These are phyloP conservation scores for Clepsis dumicolana DNA, from an alignment of 2,888 invertebrate genomes.

Conservation along the genomic window DNA sequence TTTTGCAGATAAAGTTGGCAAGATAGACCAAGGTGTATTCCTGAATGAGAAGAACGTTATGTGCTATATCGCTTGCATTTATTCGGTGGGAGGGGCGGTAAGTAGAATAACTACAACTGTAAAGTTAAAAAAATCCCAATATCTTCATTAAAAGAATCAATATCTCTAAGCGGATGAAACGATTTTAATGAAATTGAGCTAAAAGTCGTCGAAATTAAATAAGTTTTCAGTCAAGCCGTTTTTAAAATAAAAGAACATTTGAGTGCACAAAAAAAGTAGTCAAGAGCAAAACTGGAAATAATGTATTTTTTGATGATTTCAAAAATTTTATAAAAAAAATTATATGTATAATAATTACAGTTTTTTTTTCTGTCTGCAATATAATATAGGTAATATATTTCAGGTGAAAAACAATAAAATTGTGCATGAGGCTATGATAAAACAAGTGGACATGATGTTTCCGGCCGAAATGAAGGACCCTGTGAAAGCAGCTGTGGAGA, in stretches of 20 bases:
- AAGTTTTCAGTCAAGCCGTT: too few species aligned
- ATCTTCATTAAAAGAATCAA: too few species aligned
- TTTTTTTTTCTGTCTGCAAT: neutral
- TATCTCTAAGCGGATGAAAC: too few species aligned
- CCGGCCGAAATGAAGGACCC: conserved; percentile 64
- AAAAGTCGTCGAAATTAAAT: too few species aligned
- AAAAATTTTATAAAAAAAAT: too few species aligned
- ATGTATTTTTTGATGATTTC: too few species aligned
- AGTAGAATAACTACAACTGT: conserved; percentile 38
- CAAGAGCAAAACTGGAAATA: too few species aligned
- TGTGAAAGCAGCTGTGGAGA: conserved; percentile 56
- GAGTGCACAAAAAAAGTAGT: too few species aligned
- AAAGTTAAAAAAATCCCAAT: too few species aligned
- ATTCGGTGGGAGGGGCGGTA: conserved; percentile 56
- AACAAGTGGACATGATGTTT: conserved; percentile 69
- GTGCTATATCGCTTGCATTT: conserved; percentile 65
- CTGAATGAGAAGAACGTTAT: conserved; percentile 60
- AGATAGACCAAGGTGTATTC: conserved; percentile 61
- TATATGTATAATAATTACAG: too few species aligned
- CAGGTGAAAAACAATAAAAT: conserved; percentile 67
- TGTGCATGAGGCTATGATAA: conserved; percentile 58
- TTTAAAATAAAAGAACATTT: too few species aligned
- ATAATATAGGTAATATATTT: conserved; percentile 32
- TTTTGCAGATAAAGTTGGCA: conserved; percentile 58
- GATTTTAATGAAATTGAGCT: too few species aligned